These are phyloP conservation scores for Thryonomys swinderianus DNA, from an alignment of 2,113 vertebrate genomes.

Conservation along the genomic window DNA sequence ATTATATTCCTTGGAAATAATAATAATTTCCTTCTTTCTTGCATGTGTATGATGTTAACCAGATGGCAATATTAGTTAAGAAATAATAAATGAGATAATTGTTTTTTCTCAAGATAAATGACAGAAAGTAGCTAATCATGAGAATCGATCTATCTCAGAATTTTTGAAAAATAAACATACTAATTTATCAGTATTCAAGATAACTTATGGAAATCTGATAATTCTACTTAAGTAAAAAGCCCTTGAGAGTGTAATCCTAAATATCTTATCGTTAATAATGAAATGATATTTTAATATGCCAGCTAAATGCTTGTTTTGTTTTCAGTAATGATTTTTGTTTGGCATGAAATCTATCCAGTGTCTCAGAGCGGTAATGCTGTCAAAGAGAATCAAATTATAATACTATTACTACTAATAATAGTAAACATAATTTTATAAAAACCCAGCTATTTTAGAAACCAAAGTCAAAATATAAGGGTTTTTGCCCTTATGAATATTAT, in stretches of 20 bases:
- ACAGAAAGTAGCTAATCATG: conserved; percentile 16
- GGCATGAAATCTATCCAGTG: neutral
- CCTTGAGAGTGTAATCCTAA: conserved; percentile 6
- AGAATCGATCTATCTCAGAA: neutral
- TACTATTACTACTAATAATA: neutral
- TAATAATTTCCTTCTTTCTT: neutral
- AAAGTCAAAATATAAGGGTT: neutral
- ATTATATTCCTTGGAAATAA: neutral
- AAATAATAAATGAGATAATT: conserved; percentile 24
- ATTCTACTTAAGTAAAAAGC: conserved; percentile 57
- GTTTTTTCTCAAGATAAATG: conserved; percentile 39
- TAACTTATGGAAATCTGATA: conserved; percentile 37
- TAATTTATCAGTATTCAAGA: conserved; percentile 48
- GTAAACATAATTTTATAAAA: neutral
- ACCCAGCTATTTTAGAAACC: conserved; percentile 4
- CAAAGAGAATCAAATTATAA: neutral
- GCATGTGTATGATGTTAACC: neutral
- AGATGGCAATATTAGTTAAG: neutral
- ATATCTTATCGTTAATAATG: conserved; percentile 39
- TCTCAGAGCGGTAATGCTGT: neutral
- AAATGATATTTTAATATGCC: conserved; percentile 25
- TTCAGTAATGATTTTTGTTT: conserved; percentile 9
- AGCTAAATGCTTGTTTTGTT: conserved; percentile 43
- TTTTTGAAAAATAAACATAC: conserved; percentile 29
- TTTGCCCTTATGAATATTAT: neutral